Evolutionary conservation across 2,797 vertebrate species (phyloP), one percentile per base, ranked within the genome.

Genomic region (Amazona finschi): DNA sequence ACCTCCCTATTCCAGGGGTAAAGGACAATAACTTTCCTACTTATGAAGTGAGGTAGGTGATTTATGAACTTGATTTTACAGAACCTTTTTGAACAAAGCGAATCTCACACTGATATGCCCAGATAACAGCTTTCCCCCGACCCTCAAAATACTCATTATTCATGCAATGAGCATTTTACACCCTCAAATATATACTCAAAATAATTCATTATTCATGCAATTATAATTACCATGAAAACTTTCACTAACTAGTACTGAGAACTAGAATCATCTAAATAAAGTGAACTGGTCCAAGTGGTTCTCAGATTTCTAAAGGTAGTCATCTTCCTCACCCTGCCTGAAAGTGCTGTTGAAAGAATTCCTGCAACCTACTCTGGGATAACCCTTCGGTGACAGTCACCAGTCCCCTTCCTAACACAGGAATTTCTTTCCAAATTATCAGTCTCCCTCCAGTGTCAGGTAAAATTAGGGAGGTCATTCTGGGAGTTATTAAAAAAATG

Each of bases 351-450:
- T 24, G 7, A 71, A 79, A 76, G 30, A 61, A 90, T 36, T 74
- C 21, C 55, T 43, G 36, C 33, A 73, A 4, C 28, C 28, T 67
- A 38, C 5, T 38, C 19, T 66, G 36, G 46, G 33, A 67, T 16
- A 76, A 49, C 6, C 19, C 28, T 82, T 69, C 25, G 38, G n/a
- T 7, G 8, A 30, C 7, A 62, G 41, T 7, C 0, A 0, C 18
- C 19, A 73, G 33, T 8, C 7, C 5, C 14, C 16, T 65, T 15
- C 21, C 10, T 33, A 24, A 6, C 21, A 57, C 24, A 58, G 22
- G 55, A 33, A 58, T 36, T 58, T 36, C 55, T 24, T 58, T 58
- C 55, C n/a, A 36, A 58, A 58, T 25, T 58, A 58, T 16, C n/a
- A 58, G 55, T 25, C n/a, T 58, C 15, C 9, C n/a, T 58, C 25